Base-by-base conservation (phyloP, 2,113 vertebrate genomes). In the Cheilinus undulatus region DNA sequence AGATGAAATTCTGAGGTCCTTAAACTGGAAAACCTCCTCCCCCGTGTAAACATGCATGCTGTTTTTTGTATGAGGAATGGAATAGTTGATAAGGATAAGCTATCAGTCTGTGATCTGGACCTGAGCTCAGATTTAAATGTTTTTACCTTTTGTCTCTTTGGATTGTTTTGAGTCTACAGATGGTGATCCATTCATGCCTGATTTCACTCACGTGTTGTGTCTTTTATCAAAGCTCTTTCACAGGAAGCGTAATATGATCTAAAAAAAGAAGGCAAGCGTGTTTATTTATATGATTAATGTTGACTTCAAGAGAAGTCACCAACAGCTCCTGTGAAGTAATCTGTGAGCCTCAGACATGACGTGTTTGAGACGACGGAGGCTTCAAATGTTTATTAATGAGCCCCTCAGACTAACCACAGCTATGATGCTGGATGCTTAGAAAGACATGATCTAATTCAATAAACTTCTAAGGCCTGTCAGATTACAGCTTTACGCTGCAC, bases 401-500 rank as follows among this genome's bases (percentile, higher is more conserved):
- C 66, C 73, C 64, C 36, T 88, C 65, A 67, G 73, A 82, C 87
- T 81, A 75, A 42, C 88, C 89, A 64, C 86, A 89, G 73, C 67
- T 72, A 86, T 89, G 84, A 48, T 72, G 76, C 78, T 85, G 86
- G 84, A 82, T 71, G 57, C 70, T 77, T 8, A 59, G 11, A n/a
- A 86, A 86, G 89, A 91, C 86, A 78, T 92, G 88, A 92, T 73
- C 84, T 91, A 89, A 91, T 50, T 69, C 78, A 57, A 19, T 50
- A 88, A 85, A 75, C 40, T 71, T 85, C 40, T 78, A 27, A 5
- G 69, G 22, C 63, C 53, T 40, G 50, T 78, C 85, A 62, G 64
- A 79, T 87, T 82, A 75, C 66, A 65, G 76, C 54, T 65, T 54
- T 32, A 52, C 45, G 43, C 64, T 50, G 70, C 23, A 5, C 58